Evolutionary conservation across 2,113 vertebrate species (phyloP), one percentile per base, ranked within the genome.

Genomic region (Vireo altiloquus): DNA sequence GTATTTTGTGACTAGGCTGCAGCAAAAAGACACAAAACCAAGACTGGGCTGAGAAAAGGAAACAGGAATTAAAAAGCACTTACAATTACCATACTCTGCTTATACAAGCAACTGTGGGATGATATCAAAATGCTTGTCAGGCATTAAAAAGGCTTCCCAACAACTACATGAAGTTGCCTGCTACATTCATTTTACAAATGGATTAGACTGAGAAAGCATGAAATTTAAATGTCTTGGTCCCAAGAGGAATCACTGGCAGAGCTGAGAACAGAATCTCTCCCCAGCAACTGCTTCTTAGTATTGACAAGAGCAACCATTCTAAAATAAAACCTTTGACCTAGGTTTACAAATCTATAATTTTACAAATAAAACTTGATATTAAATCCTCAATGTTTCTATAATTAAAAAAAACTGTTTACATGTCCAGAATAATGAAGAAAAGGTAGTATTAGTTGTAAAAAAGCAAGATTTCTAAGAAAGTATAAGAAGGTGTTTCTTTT

Each of bases 171-270:
- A 78, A 49, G 37, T 54, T 80, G 63, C 61, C 82, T 82, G 47
- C 71, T 85, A 35, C 71, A 40, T 93, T 90, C 33, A 52, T 83
- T 90, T 97, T 77, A 80, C 59, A 88, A 59, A 83, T 35, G 42
- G 42, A 52, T 96, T 93, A 81, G 74, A 86, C 31, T 70, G 63
- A 86, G 79, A 86, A 90, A 86, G 88, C 66, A 66, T 54, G 76
- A 95, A 80, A 90, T 92, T 88, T 86, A 88, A 82, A 90, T 83
- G 63, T 17, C 39, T 66, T 60, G 27, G 28, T 47, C 90, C 75
- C 61, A 52, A 74, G 79, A 87, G 30, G 68, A 92, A 47, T 63
- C 46, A 71, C 39, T 90, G 60, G 13, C 83, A 95, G 57, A 84
- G 49, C 61, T 89, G 57, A 92, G 63, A 85, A 91, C 46, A 82